Conservation (phyloP, 2,113 vertebrate genomes). For the Herpetotheres cachinnans region DNA sequence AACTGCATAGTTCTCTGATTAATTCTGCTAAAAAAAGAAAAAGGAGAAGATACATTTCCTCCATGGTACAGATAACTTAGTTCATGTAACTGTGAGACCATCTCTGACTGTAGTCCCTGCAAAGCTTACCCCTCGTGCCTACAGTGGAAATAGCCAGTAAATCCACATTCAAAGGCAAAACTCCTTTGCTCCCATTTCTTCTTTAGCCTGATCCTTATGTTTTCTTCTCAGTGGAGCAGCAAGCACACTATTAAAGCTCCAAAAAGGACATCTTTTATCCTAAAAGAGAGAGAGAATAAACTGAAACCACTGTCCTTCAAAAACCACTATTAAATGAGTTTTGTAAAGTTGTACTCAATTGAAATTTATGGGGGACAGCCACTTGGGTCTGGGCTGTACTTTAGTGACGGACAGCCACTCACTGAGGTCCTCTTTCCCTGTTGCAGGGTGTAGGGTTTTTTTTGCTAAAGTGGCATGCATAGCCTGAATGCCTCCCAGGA, state of each 20-base stretch:
- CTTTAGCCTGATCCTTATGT: neutral
- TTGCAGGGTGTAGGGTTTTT: neutral
- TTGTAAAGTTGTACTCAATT: neutral
- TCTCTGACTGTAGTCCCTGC: neutral
- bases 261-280: neutral
- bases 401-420: neutral
- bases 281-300: neutral
- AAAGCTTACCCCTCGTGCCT: neutral
- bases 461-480: neutral
- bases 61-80: neutral
- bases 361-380: neutral
- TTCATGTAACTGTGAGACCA: neutral
- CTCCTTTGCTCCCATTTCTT: neutral
- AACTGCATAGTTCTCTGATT: neutral
- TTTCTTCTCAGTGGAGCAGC: neutral
- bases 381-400: neutral
- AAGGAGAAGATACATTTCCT: neutral
- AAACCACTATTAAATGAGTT: neutral
- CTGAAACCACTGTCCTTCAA: neutral
- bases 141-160: neutral
- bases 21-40: neutral
- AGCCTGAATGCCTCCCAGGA: neutral
- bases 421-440: neutral
- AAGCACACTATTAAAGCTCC: neutral
- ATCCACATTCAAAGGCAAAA: neutral